These are phyloP conservation scores for Drosophila nr. perissopoda DNA, from an alignment of 2,888 invertebrate genomes.

Conservation along the genomic window DNA sequence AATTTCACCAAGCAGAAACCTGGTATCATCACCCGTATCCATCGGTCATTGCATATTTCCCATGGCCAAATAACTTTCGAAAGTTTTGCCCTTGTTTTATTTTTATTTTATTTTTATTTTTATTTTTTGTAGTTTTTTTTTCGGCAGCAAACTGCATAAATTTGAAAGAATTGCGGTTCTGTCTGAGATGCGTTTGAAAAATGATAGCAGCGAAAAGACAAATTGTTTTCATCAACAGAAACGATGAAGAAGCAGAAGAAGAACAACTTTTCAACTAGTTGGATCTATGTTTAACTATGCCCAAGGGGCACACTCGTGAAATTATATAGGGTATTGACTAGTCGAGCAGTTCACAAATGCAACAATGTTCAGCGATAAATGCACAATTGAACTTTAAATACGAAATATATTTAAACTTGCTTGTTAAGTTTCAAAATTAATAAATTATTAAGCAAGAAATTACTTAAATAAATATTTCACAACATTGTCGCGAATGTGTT, in stretches of 20 bases:
- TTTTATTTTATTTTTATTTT: neutral
- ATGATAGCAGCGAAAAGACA: slow-evolving; percentile 5
- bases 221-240: neutral
- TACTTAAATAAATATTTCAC: too few relatives aligned
- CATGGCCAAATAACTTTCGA: slow-evolving; percentile 70
- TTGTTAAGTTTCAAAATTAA: too few relatives aligned
- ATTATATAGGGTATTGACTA: neutral
- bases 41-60: slow-evolving; percentile 67
- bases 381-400: neutral
- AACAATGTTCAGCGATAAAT: neutral
- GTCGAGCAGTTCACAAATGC: neutral
- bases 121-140: neutral
- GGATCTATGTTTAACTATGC: fast-evolving
- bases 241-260: neutral
- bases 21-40: slow-evolving; percentile 16
- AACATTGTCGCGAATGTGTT: too few relatives aligned
- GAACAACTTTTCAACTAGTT: neutral
- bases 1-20: slow-evolving; percentile 46
- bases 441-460: neutral
- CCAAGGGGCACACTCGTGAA: neutral
- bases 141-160: slow-evolving; percentile 64
- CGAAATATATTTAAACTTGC: neutral
- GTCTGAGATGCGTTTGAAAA: slow-evolving; percentile 26
- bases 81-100: slow-evolving; percentile 46
- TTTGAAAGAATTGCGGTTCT: slow-evolving; percentile 55